Evolutionary conservation across 2,888 invertebrate species (phyloP).

Genomic region (Stenoptilia bipunctidactyla): DNA sequence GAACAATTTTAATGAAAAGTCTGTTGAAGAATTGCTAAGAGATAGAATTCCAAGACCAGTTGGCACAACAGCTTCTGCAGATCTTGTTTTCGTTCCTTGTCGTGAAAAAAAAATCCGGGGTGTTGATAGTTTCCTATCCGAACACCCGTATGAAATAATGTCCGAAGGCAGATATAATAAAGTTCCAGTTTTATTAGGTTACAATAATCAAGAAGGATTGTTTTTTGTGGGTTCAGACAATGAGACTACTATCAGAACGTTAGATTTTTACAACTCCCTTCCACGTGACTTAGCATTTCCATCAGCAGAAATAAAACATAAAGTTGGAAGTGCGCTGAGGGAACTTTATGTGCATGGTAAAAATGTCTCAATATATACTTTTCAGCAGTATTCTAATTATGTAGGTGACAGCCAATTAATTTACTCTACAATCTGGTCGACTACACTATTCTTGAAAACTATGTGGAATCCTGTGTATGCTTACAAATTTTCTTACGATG

Average conservation of each 20-base stretch:
- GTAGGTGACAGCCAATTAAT: conserved; percentile 48
- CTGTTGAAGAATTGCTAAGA: conserved; percentile 29
- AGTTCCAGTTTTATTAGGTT: conserved; percentile 49
- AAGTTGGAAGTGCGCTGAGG: conserved; percentile 32
- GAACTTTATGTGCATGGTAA: conserved; percentile 52
- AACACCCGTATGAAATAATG: conserved; percentile 42
- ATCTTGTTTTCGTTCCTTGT: conserved; percentile 55
- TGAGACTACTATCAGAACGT: conserved; percentile 34
- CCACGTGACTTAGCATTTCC: conserved; percentile 44
- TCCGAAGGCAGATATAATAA: conserved; percentile 31
- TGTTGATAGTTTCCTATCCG: conserved; percentile 33
- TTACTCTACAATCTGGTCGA: conserved; percentile 37
- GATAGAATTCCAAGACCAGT: conserved; percentile 39
- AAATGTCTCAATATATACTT: conserved; percentile 34
- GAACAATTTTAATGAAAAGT: conserved; percentile 28
- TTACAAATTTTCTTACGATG: conserved; percentile 45
- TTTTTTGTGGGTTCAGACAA: conserved; percentile 56
- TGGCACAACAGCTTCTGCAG: conserved; percentile 37
- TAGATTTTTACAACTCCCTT: conserved; percentile 35
- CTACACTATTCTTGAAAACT: conserved; percentile 31
- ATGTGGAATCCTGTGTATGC: conserved; percentile 31
- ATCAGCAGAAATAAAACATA: conserved; percentile 24
- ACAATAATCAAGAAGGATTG: conserved; percentile 48
- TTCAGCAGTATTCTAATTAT: conserved; percentile 38
- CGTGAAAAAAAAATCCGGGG: conserved; percentile 32